Percentiles rank a stretch among this genome's conserved stretches.
Conservation (phyloP, 1,140 invertebrate genomes). For the Drosophila asahinai region DNA sequence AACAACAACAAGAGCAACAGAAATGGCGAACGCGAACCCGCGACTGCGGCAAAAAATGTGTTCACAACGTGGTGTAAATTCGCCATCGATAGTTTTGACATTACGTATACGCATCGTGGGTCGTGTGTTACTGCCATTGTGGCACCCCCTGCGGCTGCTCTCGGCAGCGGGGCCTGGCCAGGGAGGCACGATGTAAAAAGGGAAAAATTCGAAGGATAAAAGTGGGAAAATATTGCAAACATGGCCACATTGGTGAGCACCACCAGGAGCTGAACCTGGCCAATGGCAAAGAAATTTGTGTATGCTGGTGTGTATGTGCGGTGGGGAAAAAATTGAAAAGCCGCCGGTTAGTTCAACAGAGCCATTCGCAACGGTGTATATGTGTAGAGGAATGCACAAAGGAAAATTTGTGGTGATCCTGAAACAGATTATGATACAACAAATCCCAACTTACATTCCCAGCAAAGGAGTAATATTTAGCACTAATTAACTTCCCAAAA, state of each 20-base stretch:
- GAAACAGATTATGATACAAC: neutral
- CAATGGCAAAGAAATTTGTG: constrained; percentile 47
- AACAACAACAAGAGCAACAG: constrained; percentile 28
- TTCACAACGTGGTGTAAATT: constrained; percentile 71
- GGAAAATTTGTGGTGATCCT: neutral
- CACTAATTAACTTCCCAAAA: too few relatives aligned
- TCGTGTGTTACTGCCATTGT: constrained; percentile 44
- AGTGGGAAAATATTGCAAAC: constrained; percentile 55
- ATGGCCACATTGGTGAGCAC: constrained; percentile 33
- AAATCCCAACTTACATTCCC: neutral
- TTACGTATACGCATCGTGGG: constrained; percentile 69
- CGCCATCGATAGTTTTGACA: constrained; percentile 74
- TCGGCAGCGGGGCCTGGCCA: constrained; percentile 14
- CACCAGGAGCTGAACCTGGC: constrained; percentile 26
- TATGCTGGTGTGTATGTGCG: constrained; percentile 3
- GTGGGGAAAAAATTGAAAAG: constrained; percentile 55
- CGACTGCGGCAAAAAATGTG: constrained; percentile 34
- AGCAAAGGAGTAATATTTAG: neutral
- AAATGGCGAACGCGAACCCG: neutral
- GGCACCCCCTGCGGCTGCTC: constrained; percentile 42
- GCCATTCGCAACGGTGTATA: constrained; percentile 17
- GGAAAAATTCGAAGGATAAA: constrained; percentile 26
- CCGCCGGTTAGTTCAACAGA: constrained; percentile 62
- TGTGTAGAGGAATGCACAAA: constrained; percentile 12
- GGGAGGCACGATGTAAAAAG: constrained; percentile 15